Conservation (phyloP, 2,113 vertebrate species). For the Neolamprologus brichardi region DNA sequence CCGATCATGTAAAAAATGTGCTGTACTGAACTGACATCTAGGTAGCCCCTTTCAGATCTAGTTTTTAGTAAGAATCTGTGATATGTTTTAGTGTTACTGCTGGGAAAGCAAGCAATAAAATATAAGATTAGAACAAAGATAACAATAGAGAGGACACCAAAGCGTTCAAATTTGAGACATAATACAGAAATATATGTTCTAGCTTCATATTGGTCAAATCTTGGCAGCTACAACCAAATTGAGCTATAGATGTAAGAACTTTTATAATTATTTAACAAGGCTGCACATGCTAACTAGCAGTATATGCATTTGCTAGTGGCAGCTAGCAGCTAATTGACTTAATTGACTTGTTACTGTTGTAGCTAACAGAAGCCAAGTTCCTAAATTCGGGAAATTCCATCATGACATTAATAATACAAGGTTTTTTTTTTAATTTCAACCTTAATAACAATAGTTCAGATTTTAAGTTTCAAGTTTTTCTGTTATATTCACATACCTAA, state of each 20-base stretch:
- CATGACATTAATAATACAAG: background rate
- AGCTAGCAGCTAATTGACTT: background rate
- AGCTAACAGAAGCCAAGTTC: background rate
- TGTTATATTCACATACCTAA: background rate
- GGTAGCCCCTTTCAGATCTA: background rate
- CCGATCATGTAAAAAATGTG: background rate
- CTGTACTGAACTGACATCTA: background rate
- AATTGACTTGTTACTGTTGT: background rate
- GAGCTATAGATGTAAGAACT: background rate
- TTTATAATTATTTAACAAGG: background rate
- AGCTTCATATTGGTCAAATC: background rate
- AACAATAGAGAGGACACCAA: rapidly evolving
- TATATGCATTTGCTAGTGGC: background rate
- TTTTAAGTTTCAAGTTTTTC: background rate
- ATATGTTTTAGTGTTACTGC: conserved; percentile 12
- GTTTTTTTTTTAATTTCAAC: background rate
- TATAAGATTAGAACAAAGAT: background rate
- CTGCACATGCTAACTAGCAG: background rate
- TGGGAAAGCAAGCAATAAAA: background rate
- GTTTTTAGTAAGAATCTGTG: background rate
- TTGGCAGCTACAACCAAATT: background rate
- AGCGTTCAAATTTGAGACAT: background rate
- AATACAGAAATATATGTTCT: background rate
- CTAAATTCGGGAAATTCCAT: background rate
- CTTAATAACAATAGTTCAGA: background rate